These are phyloP conservation scores for Pollenia angustigena DNA, from an alignment of 2,888 invertebrate genomes.

Conservation along the genomic window DNA sequence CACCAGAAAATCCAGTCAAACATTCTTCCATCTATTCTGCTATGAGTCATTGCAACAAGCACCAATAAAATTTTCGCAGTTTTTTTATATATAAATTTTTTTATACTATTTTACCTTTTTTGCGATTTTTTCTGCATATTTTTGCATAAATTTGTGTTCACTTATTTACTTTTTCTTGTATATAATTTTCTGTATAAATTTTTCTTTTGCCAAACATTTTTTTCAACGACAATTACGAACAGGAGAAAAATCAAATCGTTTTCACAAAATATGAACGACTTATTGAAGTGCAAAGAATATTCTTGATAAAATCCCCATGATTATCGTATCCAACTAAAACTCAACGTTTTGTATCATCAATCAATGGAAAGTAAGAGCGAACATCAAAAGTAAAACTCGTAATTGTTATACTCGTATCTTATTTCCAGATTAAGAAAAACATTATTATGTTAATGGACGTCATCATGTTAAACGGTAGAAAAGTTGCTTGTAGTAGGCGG, in stretches of 20 bases:
- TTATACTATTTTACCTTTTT: not conserved
- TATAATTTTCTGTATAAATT: not conserved
- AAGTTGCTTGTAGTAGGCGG: too few relatives aligned
- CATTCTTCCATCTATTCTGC: not conserved
- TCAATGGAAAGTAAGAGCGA: not conserved
- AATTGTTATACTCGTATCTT: not conserved
- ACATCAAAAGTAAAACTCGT: not conserved
- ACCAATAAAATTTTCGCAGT: not conserved
- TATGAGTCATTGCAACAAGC: not conserved
- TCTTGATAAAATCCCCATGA: conserved; percentile 23
- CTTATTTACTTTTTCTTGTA: not conserved
- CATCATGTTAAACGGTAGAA: not conserved
- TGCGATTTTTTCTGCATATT: not conserved
- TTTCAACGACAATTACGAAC: not conserved
- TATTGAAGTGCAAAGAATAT: conserved; percentile 44
- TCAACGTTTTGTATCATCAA: not conserved
- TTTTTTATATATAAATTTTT: not conserved
- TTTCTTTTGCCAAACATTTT: not conserved
- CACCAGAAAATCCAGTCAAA: conserved; percentile 1
- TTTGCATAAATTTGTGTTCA: conserved; percentile 47
- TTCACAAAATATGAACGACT: conserved; percentile 27
- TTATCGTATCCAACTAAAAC: conserved; percentile 1
- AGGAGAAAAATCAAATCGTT: conserved; percentile 2
- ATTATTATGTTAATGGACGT: not conserved
- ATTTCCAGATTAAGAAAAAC: not conserved